phyloP scores from a whole-genome alignment of 2,888 invertebrate species.

The Calliscelio sp. region DNA sequence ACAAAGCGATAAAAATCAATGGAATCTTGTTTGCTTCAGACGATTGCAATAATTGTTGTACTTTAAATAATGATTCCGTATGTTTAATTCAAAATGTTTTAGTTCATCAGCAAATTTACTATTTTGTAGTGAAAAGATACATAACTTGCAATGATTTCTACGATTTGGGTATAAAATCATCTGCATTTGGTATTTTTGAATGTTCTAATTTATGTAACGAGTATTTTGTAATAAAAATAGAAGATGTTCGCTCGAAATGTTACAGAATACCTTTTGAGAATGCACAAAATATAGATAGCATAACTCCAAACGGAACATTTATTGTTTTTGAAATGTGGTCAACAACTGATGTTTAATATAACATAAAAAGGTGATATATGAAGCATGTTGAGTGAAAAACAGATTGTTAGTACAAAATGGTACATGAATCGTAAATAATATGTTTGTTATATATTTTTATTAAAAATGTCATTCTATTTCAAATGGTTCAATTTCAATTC shows the following conservation, averaged over 20 bases:
- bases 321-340: background rate
- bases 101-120: background rate
- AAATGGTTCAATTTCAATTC: too few species aligned
- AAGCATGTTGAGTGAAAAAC: too few species aligned
- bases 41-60: conserved; percentile 18
- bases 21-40: background rate
- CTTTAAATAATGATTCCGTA: conserved; percentile 2
- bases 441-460: too few species aligned
- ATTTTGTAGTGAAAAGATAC: conserved; percentile 9
- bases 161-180: background rate
- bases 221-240: background rate
- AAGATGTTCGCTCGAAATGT: background rate
- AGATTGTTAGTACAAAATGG: too few species aligned
- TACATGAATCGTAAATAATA: too few species aligned
- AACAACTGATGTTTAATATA: too few species aligned
- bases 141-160: background rate
- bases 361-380: too few species aligned
- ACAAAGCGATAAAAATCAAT: background rate
- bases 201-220: background rate
- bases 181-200: background rate
- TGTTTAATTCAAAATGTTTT: conserved; percentile 42
- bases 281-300: background rate
- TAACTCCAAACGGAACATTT: background rate
- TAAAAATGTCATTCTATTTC: too few species aligned
- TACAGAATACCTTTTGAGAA: conserved; percentile 6